phyloP scores from a whole-genome alignment of 2,113 vertebrate genomes.

The Peromyscus polionotus region DNA sequence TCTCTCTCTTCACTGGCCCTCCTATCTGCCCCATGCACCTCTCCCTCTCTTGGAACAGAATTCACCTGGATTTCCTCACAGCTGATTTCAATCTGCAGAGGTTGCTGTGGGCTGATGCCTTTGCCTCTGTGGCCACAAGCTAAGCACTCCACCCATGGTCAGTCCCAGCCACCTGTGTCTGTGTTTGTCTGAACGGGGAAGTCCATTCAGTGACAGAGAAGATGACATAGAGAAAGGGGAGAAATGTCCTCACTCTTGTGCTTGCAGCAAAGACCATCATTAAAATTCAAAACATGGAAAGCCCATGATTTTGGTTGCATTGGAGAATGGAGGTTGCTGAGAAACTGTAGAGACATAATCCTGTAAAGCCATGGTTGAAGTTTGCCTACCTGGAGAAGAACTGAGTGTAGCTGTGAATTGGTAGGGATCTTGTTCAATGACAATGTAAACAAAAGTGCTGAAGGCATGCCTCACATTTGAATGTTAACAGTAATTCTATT shows the following conservation, averaged over 20 bases:
- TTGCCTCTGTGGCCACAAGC: no score
- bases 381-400: not conserved
- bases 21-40: fast-evolving
- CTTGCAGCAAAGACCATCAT: no score
- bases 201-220: not conserved
- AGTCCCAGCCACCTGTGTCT: not conserved
- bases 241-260: not conserved
- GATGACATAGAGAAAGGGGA: not conserved
- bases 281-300: not conserved
- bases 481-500: not conserved
- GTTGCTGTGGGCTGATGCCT: not conserved
- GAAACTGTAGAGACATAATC: not conserved
- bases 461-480: not conserved
- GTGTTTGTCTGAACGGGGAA: not conserved
- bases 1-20: not conserved
- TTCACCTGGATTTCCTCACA: not conserved
- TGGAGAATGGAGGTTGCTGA: not conserved
- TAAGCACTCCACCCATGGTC: not conserved
- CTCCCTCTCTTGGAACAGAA: not conserved
- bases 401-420: not conserved
- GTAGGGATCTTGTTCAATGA: not conserved
- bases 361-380: not conserved
- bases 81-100: not conserved
- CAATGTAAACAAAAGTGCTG: not conserved
- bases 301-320: not conserved